Conservation (phyloP, 2,888 invertebrate genomes). For the Chironomus riparius region DNA sequence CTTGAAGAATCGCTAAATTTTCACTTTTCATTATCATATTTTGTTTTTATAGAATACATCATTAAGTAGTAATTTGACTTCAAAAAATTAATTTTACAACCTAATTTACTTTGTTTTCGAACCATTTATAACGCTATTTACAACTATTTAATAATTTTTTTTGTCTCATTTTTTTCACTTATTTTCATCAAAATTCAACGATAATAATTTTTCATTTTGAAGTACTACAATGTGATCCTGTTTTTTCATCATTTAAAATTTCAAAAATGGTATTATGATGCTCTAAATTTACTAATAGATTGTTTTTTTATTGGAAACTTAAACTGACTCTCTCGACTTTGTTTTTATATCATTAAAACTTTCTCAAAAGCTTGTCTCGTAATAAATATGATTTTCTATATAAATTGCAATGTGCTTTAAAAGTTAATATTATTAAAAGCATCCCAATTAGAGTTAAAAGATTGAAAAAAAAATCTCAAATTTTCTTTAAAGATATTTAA, state of each 20-base stretch:
- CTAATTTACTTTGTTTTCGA: neutral
- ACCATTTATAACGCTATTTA: constrained; percentile 8
- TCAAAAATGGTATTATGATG: neutral
- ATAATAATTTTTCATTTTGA: neutral
- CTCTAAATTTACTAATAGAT: neutral
- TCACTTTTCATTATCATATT: neutral
- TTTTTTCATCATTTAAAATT: neutral
- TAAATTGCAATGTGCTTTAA: neutral
- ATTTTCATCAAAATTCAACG: neutral
- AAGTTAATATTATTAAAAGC: neutral
- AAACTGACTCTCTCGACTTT: neutral
- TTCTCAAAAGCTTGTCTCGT: neutral
- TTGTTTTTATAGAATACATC: neutral
- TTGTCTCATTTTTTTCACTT: neutral
- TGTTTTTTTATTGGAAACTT: neutral
- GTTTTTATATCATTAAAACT: neutral
- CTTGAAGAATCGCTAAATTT: neutral
- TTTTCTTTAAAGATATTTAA: neutral
- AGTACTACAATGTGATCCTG: neutral
- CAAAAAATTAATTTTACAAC: neutral
- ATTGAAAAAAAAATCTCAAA: neutral
- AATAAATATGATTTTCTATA: neutral
- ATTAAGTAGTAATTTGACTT: constrained; percentile 8
- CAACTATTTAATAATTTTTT: neutral
- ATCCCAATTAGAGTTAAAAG: neutral